phyloP scores from a whole-genome alignment of 1,140 invertebrate genomes.

The Holotrichia oblita region DNA sequence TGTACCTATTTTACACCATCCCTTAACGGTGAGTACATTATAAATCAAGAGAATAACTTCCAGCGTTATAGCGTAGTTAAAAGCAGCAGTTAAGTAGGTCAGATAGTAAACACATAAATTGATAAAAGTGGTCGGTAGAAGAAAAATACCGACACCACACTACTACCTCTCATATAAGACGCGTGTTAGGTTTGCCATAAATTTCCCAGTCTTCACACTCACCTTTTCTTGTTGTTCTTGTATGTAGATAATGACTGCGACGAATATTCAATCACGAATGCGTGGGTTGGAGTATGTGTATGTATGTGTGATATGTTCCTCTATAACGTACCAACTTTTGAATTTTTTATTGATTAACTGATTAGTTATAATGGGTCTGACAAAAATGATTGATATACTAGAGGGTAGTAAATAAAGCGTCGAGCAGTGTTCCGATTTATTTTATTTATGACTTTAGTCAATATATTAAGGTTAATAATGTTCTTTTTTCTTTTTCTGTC shows the following conservation, averaged over 20 bases:
- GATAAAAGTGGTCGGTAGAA: not conserved
- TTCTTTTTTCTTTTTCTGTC: not conserved
- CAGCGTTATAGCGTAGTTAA: slow-evolving; percentile 12
- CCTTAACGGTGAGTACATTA: not conserved
- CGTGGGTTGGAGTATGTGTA: too few relatives aligned
- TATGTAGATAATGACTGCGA: not conserved
- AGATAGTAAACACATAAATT: slow-evolving; percentile 21
- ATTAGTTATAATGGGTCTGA: slow-evolving; percentile 9
- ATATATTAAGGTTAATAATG: not conserved
- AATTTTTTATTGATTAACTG: slow-evolving; percentile 18
- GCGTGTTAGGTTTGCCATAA: not conserved
- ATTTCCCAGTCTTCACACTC: not conserved
- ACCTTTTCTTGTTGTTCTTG: not conserved
- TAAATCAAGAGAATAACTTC: slow-evolving; percentile 3
- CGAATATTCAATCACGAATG: not conserved
- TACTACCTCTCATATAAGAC: not conserved
- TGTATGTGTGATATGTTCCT: not conserved
- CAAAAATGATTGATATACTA: slow-evolving; percentile 21
- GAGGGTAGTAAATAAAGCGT: not conserved
- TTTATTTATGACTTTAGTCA: not conserved
- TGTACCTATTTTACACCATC: not conserved
- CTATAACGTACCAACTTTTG: not conserved
- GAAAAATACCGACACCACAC: not conserved
- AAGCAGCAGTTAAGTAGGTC: not conserved
- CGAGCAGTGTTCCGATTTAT: not conserved